phyloP scores from a whole-genome alignment of 2,113 vertebrate genomes.

The Leptocoma aspasia region DNA sequence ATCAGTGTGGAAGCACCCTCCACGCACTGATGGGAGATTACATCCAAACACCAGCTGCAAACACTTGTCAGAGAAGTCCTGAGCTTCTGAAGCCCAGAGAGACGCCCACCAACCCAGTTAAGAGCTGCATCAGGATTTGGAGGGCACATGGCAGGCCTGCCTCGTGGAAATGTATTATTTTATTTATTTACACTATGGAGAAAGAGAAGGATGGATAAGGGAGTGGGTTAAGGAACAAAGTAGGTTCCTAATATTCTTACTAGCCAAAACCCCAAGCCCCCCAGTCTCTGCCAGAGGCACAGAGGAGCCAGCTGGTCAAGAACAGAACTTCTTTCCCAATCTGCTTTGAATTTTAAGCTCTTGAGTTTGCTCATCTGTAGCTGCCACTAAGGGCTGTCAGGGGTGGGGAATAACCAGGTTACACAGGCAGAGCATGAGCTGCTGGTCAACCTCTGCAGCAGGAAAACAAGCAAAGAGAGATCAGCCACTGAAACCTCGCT shows the following conservation, averaged over 20 bases:
- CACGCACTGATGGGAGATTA: not conserved
- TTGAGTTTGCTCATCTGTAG: not conserved
- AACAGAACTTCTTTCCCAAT: not conserved
- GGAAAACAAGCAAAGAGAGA: not conserved
- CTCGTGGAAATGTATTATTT: constrained; percentile 26
- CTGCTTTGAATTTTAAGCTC: not conserved
- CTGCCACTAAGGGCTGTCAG: not conserved
- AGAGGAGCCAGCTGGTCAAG: not conserved
- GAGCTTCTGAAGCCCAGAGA: not conserved
- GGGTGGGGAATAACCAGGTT: not conserved
- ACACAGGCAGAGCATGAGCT: not conserved
- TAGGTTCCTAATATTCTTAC: constrained; percentile 7
- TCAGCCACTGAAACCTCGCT: not conserved
- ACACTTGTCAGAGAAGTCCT: not conserved
- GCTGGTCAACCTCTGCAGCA: not conserved
- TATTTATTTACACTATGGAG: not conserved
- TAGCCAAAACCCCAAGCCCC: not conserved
- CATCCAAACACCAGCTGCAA: not conserved
- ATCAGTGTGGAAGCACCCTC: not conserved
- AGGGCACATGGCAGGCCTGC: not conserved
- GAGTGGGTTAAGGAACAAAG: constrained; percentile 33
- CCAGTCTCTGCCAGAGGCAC: not conserved
- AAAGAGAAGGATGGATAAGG: not conserved
- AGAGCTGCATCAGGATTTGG: not conserved
- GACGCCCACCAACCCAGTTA: not conserved